Evolutionary conservation across 2,888 invertebrate species (phyloP).

Genomic region (Epirrhoe alternata): DNA sequence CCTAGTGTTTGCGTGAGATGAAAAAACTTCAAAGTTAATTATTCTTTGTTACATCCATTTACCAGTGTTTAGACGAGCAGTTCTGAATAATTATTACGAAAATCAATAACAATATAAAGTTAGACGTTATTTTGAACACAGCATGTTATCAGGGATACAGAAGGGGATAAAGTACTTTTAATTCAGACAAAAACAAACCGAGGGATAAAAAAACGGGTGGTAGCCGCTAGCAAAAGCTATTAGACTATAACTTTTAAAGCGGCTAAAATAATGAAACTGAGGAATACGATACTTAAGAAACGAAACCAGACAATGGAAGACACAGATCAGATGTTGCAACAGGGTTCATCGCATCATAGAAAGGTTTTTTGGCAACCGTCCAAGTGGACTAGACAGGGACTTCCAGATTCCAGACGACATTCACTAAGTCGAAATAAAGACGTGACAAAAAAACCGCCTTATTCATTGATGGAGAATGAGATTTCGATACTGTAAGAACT

Average conservation of each 20-base stretch:
- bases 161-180: too few species aligned
- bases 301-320: conserved; percentile 12
- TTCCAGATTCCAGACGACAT: conserved; percentile 20
- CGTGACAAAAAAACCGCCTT: neutral
- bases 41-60: too few species aligned
- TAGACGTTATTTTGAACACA: too few species aligned
- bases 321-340: conserved; percentile 21
- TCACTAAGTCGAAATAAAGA: conserved; percentile 11
- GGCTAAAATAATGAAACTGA: conserved; percentile 2
- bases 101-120: too few species aligned
- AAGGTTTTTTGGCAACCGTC: conserved; percentile 19
- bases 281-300: conserved; percentile 3
- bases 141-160: too few species aligned
- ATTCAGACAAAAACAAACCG: too few species aligned
- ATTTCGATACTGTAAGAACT: too few species aligned
- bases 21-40: too few species aligned
- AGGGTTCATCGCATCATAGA: conserved; percentile 27
- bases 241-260: neutral
- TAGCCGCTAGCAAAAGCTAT: neutral
- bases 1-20: too few species aligned
- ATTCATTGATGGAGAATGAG: neutral
- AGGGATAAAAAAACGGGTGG: too few species aligned
- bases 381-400: conserved; percentile 28
- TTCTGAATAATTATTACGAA: too few species aligned
- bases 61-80: too few species aligned